Evolutionary conservation across 2,888 invertebrate genomes (phyloP).

Genomic region (Lasiommata megera): DNA sequence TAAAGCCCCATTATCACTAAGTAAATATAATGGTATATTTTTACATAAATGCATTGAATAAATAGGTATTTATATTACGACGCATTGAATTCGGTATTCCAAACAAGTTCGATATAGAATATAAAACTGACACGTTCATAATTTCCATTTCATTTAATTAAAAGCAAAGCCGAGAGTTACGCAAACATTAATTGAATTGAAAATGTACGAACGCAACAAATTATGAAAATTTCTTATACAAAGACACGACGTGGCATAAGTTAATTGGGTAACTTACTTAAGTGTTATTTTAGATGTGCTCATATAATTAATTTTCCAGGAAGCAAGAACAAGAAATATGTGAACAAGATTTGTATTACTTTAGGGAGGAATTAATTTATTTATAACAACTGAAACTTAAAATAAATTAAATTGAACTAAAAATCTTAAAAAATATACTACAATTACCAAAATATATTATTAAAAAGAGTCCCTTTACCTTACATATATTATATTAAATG

Average conservation of each 20-base stretch:
- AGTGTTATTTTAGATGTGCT: not conserved
- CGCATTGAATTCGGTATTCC: not conserved
- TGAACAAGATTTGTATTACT: too few species aligned
- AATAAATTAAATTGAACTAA: too few species aligned
- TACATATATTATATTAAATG: too few species aligned
- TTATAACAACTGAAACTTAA: too few species aligned
- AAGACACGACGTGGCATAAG: not conserved
- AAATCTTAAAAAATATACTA: too few species aligned
- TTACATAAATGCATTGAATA: too few species aligned
- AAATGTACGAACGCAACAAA: conserved; percentile 2
- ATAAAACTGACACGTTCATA: not conserved
- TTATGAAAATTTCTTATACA: not conserved
- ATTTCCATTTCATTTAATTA: conserved; percentile 7
- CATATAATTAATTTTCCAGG: not conserved
- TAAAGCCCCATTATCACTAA: too few species aligned
- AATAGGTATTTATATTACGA: not conserved
- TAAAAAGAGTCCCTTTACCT: too few species aligned
- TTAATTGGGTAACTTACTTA: not conserved
- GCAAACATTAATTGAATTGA: not conserved
- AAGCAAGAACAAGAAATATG: too few species aligned
- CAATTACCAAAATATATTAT: too few species aligned
- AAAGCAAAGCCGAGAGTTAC: not conserved
- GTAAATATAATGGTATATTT: too few species aligned
- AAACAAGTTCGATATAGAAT: not conserved
- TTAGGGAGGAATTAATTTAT: too few species aligned